Base-by-base conservation (phyloP, 1,140 invertebrate genomes). In the Aphelinus atriplicis region DNA sequence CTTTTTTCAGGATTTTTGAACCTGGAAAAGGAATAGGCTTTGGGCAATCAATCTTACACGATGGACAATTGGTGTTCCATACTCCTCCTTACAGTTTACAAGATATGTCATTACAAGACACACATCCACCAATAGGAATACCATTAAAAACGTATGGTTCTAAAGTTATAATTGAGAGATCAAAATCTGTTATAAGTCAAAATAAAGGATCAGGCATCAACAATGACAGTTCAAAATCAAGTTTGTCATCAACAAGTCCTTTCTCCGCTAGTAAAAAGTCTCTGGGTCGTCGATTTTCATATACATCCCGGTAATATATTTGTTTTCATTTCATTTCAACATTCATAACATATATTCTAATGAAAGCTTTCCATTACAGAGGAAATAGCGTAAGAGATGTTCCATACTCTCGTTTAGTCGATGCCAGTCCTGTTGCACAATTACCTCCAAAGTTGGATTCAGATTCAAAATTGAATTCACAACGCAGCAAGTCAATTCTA, bases 11-110 rank as follows among this genome's bases (percentile, higher is more conserved):
- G 79, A 90, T 93, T n/a, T 90, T 92, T 77, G 90, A 91, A 61
- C 82, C 89, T 26, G 91, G 91, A 45, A 90, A 90, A 81, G 93
- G 94, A 85, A 92, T 91, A 78, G 96, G 96, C 0, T 98, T 96
- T 85, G 97, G 96, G 2, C 96, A 98, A 84, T 98, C 97, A 83
- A 93, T 98, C 79, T 88, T 99, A 7, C 94, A 97, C 82, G 92
- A 94, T 64, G 92, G 92, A 56, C 93, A 95, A 82, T 87, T 97
- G n/a, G 93, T 98, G 47, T 97, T 97, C 84, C 94, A 97, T 76
- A 95, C 95, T 1, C 94, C 95, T 0, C 95, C 95, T 0, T 96
- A 96, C 79, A 94, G 93, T 78, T 90, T 93, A 43, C 90, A 93
- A 77, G 92, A 94, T 79, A 92, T 95, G n/a, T 92, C 92, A 50